Base-by-base conservation (phyloP, 35 echinoderm and acorn worm genomes). In the Strongylocentrotus purpuratus region DNA sequence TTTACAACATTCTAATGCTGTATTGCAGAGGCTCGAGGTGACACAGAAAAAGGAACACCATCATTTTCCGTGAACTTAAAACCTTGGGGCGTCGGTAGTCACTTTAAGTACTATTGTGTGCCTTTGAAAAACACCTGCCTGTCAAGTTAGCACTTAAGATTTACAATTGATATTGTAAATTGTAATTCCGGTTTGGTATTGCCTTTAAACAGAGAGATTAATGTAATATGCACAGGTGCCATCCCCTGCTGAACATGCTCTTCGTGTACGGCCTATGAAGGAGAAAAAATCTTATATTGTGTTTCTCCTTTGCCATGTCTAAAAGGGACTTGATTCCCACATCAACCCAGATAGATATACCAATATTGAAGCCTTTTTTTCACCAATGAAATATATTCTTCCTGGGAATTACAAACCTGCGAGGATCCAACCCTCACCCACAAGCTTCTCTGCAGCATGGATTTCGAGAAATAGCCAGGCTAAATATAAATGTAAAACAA, bases 401-500 rank as follows among this genome's bases (percentile, higher is more conserved):
- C 6, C 65, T 31, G 65, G 22, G 25, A 28, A 28, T 7, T 78
- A 78, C 20, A 78, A 78, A 78, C 65, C 28, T 28, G 25, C 20
- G 20, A 78, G 65, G 65, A 78, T 78, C 5, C 18, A 7, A 78
- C 65, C 0, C 1, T 78, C 65, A 22, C 22, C 65, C 65, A 78
- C 65, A n/a, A 28, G 65, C 65, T 78, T 78, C 65, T 28, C 5
- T 28, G 25, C 10, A 78, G 7, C 65, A 78, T 4, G 65, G 22
- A 28, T 28, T 22, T 78, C 65, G 22, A 28, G 20, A 78, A 18
- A 78, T 78, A n/a, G 28, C 28, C 20, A 22, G 28, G 65, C 65
- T 78, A 78, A 78, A 78, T 28, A 78, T 78, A 78, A 28, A 78
- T 78, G 65, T 78, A 78, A 78, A 78, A 78, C 65, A 78, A 78